Evolutionary conservation across 2,888 invertebrate genomes (phyloP), one percentile per base, ranked within the genome.

Genomic region (Galerucella calmariensis): DNA sequence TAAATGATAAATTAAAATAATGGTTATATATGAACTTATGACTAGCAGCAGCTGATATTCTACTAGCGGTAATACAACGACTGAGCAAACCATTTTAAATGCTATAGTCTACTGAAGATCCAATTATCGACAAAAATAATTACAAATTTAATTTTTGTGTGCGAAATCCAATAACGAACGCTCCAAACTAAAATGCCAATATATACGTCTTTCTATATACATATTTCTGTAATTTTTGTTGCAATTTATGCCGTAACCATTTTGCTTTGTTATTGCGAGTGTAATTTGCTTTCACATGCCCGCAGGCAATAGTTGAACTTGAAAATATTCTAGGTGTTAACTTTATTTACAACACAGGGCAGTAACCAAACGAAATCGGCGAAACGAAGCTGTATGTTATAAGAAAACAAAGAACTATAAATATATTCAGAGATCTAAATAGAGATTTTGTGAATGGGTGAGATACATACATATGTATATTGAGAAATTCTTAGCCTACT

Each of bases 251-350:
- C 48, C 59, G 72, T 69, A 75, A 75, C 69, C 48, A 75, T 72
- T 73, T 69, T 69, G 69, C 75, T 75, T 75, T 75, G 75, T 75
- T 75, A 67, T 67, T 67, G 67, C 62, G 66, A 59, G 53, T 63
- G 72, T 56, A 73, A 61, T 75, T 75, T 67, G 72, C 75, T 75
- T 75, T 75, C 75, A 75, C 75, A 75, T 71, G 35, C 72, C 75
- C 67, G 46, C 59, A 69, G 75, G 72, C 75, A 51, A 12, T 44
- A 53, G 53, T 61, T 75, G 75, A 75, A 69, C 72, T 75, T 75
- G 75, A 75, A 56, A 73, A 73, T 75, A 56, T 66, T 65, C 72
- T 69, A 71, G 72, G 72, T 75, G 75, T 75, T 75, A 65, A 72
- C 59, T 75, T 58, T 75, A 72, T 72, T 72, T 72, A 68, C 72